Conservation (phyloP, 2,888 invertebrate genomes). For the Caenorhabditis sp. region DNA sequence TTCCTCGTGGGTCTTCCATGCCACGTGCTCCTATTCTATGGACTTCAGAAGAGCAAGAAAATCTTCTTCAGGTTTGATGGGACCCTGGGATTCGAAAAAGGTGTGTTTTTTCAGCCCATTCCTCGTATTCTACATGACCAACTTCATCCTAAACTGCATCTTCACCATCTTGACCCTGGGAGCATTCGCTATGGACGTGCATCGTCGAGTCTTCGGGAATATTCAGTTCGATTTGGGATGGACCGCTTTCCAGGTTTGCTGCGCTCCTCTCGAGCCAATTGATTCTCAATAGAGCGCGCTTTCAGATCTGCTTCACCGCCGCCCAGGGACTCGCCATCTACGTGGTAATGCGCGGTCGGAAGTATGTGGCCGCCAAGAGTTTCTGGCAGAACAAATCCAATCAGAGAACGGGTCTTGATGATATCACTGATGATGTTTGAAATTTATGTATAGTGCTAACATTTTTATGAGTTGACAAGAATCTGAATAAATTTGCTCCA, state of each 20-base stretch:
- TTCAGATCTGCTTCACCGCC: slow-evolving; percentile 71
- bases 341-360: slow-evolving; percentile 74
- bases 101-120: slow-evolving; percentile 66
- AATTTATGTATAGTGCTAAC: neutral
- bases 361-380: slow-evolving; percentile 71
- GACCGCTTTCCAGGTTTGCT: slow-evolving; percentile 71
- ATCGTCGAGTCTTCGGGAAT: slow-evolving; percentile 73
- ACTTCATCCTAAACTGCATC: slow-evolving; percentile 73
- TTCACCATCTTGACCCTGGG: slow-evolving; percentile 72
- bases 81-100: no score
- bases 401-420: slow-evolving; percentile 65
- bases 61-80: slow-evolving; percentile 65
- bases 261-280: neutral
- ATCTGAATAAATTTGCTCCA: no score
- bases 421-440: slow-evolving; percentile 28
- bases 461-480: no score
- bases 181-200: slow-evolving; percentile 72
- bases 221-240: slow-evolving; percentile 72
- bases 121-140: slow-evolving; percentile 74
- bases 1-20: slow-evolving; percentile 75
- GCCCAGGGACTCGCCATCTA: slow-evolving; percentile 76
- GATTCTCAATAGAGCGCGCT: no score
- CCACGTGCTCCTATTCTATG: slow-evolving; percentile 71
- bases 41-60: slow-evolving; percentile 70
- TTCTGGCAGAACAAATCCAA: slow-evolving; percentile 67